A percentile compares a stretch with the other conserved stretches of the same genome.
phyloP scores from a whole-genome alignment of 2,113 vertebrate genomes.

The Podarcis muralis region DNA sequence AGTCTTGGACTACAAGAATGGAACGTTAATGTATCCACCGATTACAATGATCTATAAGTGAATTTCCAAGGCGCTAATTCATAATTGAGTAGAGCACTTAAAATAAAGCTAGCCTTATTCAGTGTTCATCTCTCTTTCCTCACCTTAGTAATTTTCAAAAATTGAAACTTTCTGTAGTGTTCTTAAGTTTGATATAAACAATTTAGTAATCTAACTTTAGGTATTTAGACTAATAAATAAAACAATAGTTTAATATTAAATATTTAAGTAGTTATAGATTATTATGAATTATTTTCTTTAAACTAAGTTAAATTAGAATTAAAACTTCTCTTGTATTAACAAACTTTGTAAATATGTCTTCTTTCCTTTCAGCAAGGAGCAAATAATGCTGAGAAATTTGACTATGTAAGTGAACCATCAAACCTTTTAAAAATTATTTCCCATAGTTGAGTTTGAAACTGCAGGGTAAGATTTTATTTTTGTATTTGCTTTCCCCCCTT shows the following conservation, averaged over 20 bases:
- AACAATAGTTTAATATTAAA: slow-evolving; percentile 41
- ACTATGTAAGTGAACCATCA: slow-evolving; percentile 88
- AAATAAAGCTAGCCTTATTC: slow-evolving; percentile 73
- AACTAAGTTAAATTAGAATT: slow-evolving; percentile 54
- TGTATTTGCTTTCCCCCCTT: background rate
- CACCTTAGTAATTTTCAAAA: slow-evolving; percentile 47
- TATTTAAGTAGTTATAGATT: slow-evolving; percentile 59
- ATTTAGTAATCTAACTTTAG: slow-evolving; percentile 65
- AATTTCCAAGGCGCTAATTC: slow-evolving; percentile 25
- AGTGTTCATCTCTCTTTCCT: slow-evolving; percentile 58
- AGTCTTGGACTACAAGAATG: slow-evolving; percentile 41
- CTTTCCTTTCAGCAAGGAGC: slow-evolving; percentile 91
- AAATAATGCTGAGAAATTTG: slow-evolving; percentile 97
- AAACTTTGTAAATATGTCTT: slow-evolving; percentile 73
- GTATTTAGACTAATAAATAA: slow-evolving; percentile 65
- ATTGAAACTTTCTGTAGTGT: slow-evolving; percentile 45
- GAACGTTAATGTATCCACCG: slow-evolving; percentile 21
- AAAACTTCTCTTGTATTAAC: slow-evolving; percentile 52
- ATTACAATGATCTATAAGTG: slow-evolving; percentile 34
- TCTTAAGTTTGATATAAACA: slow-evolving; percentile 51
- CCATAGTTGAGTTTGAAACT: background rate
- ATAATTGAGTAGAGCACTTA: slow-evolving; percentile 63
- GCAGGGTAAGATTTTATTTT: background rate
- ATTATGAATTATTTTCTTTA: slow-evolving; percentile 57
- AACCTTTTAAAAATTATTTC: slow-evolving; percentile 1